Evolutionary conservation across 1,140 invertebrate genomes (phyloP), one percentile per base, ranked within the genome.

Genomic region (Ooceraea biroi): DNA sequence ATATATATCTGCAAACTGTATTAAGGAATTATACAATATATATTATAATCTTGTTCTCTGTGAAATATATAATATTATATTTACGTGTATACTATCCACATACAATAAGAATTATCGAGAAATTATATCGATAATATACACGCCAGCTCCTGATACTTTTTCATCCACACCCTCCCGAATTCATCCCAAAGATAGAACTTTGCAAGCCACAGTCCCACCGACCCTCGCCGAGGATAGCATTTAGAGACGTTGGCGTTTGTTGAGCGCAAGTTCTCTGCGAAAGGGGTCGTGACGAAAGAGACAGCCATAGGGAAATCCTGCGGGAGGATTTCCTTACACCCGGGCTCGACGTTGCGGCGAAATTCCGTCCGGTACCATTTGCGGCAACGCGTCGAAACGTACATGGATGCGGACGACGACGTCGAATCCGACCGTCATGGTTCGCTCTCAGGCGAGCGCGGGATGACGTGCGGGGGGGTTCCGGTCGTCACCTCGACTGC

Each of bases 331-430:
- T 12, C 19, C n/a, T 61, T 12, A 27, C 17, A 14, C 27, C n/a
- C 25, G 12, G 48, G 63, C 30, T 46, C 78, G 68, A 65, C 76
- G 48, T 85, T 46, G 46, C 73, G 19, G 22, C 44, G 1, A 61
- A 85, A 46, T 82, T 82, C 60, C 74, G 17, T 72, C 25, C 82
- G 52, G 22, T 74, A 30, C 57, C 73, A 86, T 90, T 88, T 84
- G 82, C 84, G 74, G 86, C 48, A 90, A 68, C 80, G 83, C 78
- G 83, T 78, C 77, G 72, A 88, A 86, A 90, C 84, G 80, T 72
- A 90, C 89, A 83, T 78, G 66, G 78, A 80, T 60, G 63, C 83
- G 55, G 57, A 57, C 68, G 69, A 57, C 68, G 69, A 58, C 44
- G 82, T 82, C 77, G 83, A 82, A 61, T 14, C 68, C 74, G 73